Conservation (phyloP, 2,888 invertebrate species). For the Yponomeuta malinellus region DNA sequence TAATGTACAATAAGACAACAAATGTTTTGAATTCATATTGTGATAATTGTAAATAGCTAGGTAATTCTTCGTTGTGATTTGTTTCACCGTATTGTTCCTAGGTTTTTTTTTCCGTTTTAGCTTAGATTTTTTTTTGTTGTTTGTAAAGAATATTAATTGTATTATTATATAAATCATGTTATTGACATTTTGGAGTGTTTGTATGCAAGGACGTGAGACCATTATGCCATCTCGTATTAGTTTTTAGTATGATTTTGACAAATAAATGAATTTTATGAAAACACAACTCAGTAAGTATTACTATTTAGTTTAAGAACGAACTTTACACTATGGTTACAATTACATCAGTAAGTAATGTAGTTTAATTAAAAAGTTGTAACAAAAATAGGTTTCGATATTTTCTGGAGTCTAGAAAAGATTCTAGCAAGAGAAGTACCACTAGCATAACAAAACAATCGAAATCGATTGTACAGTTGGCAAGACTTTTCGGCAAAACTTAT, state of each 20-base stretch:
- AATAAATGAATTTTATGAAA: conserved; percentile 45
- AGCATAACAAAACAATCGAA: too few species aligned
- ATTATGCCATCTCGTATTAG: conserved; percentile 41
- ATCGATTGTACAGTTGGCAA: too few species aligned
- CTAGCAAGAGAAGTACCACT: too few species aligned
- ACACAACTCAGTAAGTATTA: too few species aligned
- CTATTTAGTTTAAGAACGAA: too few species aligned
- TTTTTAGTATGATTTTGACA: conserved; percentile 46
- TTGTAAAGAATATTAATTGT: conserved; percentile 20
- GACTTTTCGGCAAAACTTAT: too few species aligned
- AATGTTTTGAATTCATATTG: conserved; percentile 27
- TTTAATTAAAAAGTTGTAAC: too few species aligned
- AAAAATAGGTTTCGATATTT: too few species aligned
- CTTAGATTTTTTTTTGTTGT: conserved; percentile 27
- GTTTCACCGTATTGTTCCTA: conserved; percentile 39
- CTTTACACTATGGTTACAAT: too few species aligned
- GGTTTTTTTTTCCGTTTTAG: conserved; percentile 26
- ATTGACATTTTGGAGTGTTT: not conserved
- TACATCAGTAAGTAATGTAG: too few species aligned
- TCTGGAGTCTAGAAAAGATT: too few species aligned
- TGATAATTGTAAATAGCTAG: conserved; percentile 29
- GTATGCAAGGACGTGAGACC: not conserved
- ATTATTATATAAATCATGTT: conserved; percentile 19
- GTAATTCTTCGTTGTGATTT: conserved; percentile 21
- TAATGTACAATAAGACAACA: conserved; percentile 10